A percentile compares a stretch with the other conserved stretches of the same genome.
phyloP scores from a whole-genome alignment of 2,113 vertebrate species.

The Rousettus leschenaultii region DNA sequence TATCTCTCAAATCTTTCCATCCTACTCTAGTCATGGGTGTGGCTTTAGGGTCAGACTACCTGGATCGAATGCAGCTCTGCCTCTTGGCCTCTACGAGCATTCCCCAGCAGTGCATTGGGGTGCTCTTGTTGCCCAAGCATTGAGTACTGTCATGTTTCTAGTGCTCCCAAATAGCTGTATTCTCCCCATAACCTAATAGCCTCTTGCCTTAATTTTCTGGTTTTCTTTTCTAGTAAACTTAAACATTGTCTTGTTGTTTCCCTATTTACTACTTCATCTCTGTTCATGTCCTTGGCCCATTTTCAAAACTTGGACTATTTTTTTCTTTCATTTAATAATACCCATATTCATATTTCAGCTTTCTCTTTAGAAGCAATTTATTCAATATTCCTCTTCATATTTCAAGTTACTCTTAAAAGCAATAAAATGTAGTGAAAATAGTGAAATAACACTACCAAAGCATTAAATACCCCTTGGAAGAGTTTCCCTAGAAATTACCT shows the following conservation, averaged over 20 bases:
- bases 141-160: background rate
- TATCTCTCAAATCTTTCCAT: background rate
- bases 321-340: slow-evolving; percentile 11
- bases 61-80: background rate
- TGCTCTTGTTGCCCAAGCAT: background rate
- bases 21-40: background rate
- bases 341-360: background rate
- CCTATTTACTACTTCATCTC: background rate
- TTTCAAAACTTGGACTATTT: slow-evolving; percentile 32
- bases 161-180: background rate
- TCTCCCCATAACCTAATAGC: background rate
- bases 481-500: background rate
- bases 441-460: background rate
- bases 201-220: background rate
- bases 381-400: slow-evolving; percentile 29
- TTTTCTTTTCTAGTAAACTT: background rate
- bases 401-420: background rate
- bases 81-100: background rate
- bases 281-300: background rate
- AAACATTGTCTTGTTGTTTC: background rate
- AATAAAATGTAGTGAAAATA: slow-evolving; percentile 37
- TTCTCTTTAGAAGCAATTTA: slow-evolving; percentile 17
- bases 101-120: background rate
- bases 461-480: background rate
- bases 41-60: background rate